Evolutionary conservation across 2,888 invertebrate species (phyloP).

Genomic region (Sipha maydis): DNA sequence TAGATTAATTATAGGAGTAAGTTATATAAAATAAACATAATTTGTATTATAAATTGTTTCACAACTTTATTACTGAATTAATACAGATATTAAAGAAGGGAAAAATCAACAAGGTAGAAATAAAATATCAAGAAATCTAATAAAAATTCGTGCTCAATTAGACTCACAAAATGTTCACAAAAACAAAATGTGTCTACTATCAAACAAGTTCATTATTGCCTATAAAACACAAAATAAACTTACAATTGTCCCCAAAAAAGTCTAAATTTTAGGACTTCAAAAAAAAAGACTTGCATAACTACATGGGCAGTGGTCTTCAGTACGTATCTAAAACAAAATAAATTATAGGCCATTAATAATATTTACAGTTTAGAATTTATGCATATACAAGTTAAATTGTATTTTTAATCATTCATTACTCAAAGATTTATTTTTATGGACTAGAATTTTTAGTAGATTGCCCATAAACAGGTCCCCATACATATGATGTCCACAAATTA

Average conservation of each 20-base stretch:
- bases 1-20: background rate
- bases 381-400: background rate
- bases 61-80: constrained; percentile 53
- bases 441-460: constrained; percentile 45
- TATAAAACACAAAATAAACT: constrained; percentile 40
- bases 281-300: constrained; percentile 40
- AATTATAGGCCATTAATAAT: background rate
- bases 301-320: constrained; percentile 48
- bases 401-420: constrained; percentile 7
- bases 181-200: constrained; percentile 52
- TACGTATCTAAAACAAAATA: constrained; percentile 37
- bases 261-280: constrained; percentile 45
- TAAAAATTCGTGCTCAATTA: constrained; percentile 45
- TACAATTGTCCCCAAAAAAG: constrained; percentile 32
- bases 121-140: constrained; percentile 44
- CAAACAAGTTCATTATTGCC: constrained; percentile 52
- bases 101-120: constrained; percentile 46
- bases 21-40: constrained; percentile 4
- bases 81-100: constrained; percentile 38
- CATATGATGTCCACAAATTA: constrained; percentile 58
- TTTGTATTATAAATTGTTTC: constrained; percentile 33
- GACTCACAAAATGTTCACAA: constrained; percentile 43
- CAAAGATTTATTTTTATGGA: constrained; percentile 25
- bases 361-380: background rate
- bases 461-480: constrained; percentile 51